Conservation (phyloP, 2,113 vertebrate genomes). For the Vidua macroura region DNA sequence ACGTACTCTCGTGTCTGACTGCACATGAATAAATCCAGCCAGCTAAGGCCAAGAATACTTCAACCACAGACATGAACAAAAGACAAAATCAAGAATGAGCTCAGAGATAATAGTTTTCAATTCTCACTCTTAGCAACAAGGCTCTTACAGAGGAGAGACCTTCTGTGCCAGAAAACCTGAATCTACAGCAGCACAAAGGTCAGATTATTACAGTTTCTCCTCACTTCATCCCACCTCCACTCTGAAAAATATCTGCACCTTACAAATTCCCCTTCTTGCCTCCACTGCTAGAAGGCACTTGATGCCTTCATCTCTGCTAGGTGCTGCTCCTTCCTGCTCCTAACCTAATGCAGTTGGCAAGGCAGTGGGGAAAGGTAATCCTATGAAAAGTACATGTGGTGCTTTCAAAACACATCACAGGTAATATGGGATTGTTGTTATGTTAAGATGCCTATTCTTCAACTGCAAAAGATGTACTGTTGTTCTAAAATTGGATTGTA, state of each 20-base stretch:
- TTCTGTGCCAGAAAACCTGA: neutral
- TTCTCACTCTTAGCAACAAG: neutral
- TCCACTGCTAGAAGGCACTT: neutral
- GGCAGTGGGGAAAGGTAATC: neutral
- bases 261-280: neutral
- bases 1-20: fast-evolving
- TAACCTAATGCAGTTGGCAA: neutral
- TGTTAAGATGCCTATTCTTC: neutral
- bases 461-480: neutral
- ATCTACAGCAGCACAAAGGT: neutral
- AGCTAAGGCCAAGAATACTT: neutral
- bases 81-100: neutral
- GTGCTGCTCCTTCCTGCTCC: neutral
- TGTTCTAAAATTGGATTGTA: neutral
- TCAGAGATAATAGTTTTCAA: neutral
- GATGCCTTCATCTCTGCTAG: neutral
- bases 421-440: neutral
- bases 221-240: neutral
- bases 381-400: neutral
- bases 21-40: neutral
- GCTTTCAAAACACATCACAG: neutral
- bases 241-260: neutral
- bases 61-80: neutral
- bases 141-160: neutral
- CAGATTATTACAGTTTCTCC: neutral